Evolutionary conservation across 1,140 invertebrate genomes (phyloP).

Genomic region (Scylla paramamosain): DNA sequence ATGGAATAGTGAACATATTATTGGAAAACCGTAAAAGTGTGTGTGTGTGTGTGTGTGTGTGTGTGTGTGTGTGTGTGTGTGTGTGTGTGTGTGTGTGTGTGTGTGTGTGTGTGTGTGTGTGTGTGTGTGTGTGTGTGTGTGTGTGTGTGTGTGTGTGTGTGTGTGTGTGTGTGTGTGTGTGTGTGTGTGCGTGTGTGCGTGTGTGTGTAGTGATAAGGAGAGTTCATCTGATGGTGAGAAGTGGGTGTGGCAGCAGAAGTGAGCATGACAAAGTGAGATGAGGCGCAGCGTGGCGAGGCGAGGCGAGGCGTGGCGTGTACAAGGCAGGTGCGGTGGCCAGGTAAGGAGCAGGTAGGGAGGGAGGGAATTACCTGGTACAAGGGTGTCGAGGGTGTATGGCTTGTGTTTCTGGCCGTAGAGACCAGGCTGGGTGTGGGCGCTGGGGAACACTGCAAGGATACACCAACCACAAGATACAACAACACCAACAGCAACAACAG

Average conservation of each 20-base stretch:
- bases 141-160: background rate
- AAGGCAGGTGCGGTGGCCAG: background rate
- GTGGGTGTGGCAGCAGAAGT: background rate
- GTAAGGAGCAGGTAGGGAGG: background rate
- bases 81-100: background rate
- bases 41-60: too few species aligned
- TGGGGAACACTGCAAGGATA: slow-evolving; percentile 63
- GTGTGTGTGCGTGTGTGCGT: background rate
- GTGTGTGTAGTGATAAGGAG: background rate
- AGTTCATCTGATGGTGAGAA: too few species aligned
- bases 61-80: too few species aligned
- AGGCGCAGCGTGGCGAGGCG: too few species aligned
- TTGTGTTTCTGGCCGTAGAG: slow-evolving; percentile 38
- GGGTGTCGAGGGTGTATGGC: slow-evolving; percentile 65
- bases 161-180: background rate
- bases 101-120: background rate
- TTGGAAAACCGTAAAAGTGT: too few species aligned
- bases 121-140: background rate
- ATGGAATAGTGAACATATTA: too few species aligned
- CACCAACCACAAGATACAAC: slow-evolving; percentile 57
- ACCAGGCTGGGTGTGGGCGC: slow-evolving; percentile 61
- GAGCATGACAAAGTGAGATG: too few species aligned
- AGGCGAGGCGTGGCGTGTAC: background rate
- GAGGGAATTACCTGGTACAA: slow-evolving; percentile 61
- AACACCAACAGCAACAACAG: slow-evolving; percentile 38